phyloP scores from a whole-genome alignment of 2,888 invertebrate genomes.

The Patella ulyssiponensis region DNA sequence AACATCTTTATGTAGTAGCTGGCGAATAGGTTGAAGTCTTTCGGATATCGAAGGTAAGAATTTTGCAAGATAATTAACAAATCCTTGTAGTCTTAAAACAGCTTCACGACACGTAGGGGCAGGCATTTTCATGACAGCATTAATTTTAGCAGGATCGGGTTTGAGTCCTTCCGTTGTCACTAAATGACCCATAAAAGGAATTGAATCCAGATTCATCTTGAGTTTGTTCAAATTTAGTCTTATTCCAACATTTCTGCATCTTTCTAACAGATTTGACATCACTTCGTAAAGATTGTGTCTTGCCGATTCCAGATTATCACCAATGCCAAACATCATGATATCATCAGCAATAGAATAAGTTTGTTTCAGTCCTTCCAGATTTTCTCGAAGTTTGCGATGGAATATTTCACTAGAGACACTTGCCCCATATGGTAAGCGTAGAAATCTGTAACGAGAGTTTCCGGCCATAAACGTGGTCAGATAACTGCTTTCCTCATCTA shows the following conservation, averaged over 20 bases:
- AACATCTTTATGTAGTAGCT: background rate
- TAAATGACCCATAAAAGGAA: slow-evolving; percentile 29
- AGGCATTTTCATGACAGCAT: background rate
- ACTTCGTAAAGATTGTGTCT: slow-evolving; percentile 33
- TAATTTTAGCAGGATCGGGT: background rate
- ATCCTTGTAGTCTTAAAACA: slow-evolving; percentile 29
- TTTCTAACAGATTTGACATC: slow-evolving; percentile 25
- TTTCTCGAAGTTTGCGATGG: slow-evolving; percentile 28
- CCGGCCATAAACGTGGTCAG: slow-evolving; percentile 27
- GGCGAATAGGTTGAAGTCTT: slow-evolving; percentile 23
- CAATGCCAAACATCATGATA: slow-evolving; percentile 33
- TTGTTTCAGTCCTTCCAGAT: slow-evolving; percentile 31
- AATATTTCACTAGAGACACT: slow-evolving; percentile 33
- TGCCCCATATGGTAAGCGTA: slow-evolving; percentile 35
- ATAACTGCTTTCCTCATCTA: slow-evolving; percentile 26
- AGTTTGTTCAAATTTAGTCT: slow-evolving; percentile 29
- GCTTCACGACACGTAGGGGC: slow-evolving; percentile 12
- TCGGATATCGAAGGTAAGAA: slow-evolving; percentile 34
- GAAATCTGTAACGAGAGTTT: slow-evolving; percentile 15
- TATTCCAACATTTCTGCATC: slow-evolving; percentile 25
- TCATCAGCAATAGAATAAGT: slow-evolving; percentile 39
- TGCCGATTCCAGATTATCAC: background rate
- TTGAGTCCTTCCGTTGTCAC: slow-evolving; percentile 8
- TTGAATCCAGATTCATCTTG: slow-evolving; percentile 15
- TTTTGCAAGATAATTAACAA: slow-evolving; percentile 39